Base-by-base conservation (phyloP, 2,888 invertebrate species). In the Ochropleura leucogaster region DNA sequence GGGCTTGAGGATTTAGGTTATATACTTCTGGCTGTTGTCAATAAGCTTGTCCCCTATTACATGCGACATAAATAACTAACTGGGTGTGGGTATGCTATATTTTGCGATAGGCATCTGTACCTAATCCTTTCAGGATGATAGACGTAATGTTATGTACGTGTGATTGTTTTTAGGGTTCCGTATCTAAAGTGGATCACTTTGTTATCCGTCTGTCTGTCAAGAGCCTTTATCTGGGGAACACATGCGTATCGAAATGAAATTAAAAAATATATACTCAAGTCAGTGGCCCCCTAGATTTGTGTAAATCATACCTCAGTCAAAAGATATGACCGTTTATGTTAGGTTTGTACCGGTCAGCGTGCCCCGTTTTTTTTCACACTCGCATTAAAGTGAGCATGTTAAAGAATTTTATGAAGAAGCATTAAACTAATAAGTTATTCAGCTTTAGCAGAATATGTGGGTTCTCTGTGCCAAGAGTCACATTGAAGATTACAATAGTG, bases 401-500 rank as follows among this genome's bases (percentile, higher is more conserved):
- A 16, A 57, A 18, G 12, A n/a, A 0, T 73, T 59, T 44, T 49
- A 59, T 47, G 7, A 0, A 72, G 16, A 16, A 30, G 3, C n/a
- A 42, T 42, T 18, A 0, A 1, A 44, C 3, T 59, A n/a, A 59
- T 57, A 40, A 14, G 59, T 47, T 9, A 60, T 79, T 53, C 5
- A 44, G 7, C 3, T 55, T 44, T 7, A 12, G 0, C 9, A n/a
- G 18, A 66, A 40, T 51, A 7, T 42, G 16, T 30, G 8, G 18
- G 40, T 7, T 59, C 63, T 44, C 47, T 63, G 57, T 57, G 9
- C n/a, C 59, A 71, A 78, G 59, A 64, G 60, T 55, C 51, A 40
- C 63, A 82, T 68, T 65, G 60, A 64, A 30, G 46, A 83, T 80
- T 80, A 68, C 60, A 79, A 68, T 68, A 57, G 55, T 72, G 64